phyloP scores from a whole-genome alignment of 53 echinoderm and acorn worm species.

The Echinarachnius parma region DNA sequence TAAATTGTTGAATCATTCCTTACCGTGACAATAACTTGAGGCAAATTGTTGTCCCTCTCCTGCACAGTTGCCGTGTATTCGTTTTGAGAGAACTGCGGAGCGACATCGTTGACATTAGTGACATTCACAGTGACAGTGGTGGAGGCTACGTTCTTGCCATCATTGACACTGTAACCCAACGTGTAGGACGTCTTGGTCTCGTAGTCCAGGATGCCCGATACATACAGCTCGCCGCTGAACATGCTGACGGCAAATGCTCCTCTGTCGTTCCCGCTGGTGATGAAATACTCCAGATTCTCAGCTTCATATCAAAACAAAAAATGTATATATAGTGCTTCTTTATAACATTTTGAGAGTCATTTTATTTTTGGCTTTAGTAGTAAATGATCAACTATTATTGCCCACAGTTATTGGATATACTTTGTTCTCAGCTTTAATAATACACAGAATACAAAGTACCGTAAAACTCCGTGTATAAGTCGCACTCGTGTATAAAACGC shows the following conservation, averaged over 20 bases:
- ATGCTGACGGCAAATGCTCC: slow-evolving; percentile 81
- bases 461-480: no score
- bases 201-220: slow-evolving; percentile 75
- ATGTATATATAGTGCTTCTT: no score
- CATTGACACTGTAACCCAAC: slow-evolving; percentile 77
- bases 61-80: slow-evolving; percentile 45
- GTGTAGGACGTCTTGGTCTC: slow-evolving; percentile 58
- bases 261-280: slow-evolving; percentile 71
- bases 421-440: no score
- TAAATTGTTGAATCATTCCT: no score
- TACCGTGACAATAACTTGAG: slow-evolving; percentile 61
- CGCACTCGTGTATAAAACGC: no score
- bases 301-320: no score
- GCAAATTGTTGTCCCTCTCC: slow-evolving; percentile 56
- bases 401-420: no score
- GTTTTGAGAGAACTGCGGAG: slow-evolving; percentile 55
- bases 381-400: no score
- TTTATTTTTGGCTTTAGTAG: no score
- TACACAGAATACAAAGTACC: no score
- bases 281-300: slow-evolving; percentile 59
- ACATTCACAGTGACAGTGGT: slow-evolving; percentile 57
- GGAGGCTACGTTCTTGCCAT: slow-evolving; percentile 60
- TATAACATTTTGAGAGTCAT: no score
- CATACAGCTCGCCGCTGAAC: slow-evolving; percentile 53
- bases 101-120: slow-evolving; percentile 73